Evolutionary conservation across 2,888 invertebrate species (phyloP), one percentile per base, ranked within the genome.

Genomic region (Ariolimax columbianus): DNA sequence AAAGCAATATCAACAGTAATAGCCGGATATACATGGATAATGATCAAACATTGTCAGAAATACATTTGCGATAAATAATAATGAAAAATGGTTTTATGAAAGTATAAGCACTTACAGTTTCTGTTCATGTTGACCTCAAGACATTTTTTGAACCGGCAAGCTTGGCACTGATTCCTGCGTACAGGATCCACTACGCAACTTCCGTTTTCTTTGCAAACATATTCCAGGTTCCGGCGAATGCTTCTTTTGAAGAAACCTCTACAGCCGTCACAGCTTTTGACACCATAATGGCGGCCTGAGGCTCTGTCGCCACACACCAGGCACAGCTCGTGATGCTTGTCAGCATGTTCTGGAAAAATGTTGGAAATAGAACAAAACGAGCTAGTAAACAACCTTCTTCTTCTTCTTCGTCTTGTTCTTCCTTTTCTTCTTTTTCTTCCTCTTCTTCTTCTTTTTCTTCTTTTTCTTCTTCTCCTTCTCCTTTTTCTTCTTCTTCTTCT

Each of bases 161-260:
- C 97, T 94, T 98, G 98, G 93, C 98, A 98, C 94, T 98, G 98
- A 95, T 98, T 98, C 79, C 98, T 95, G 79, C 98, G 95, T 0
- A 97, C 97, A 3, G 98, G 97, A 92, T 98, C 98, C 36, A 98
- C 98, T 6, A 98, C 95, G 92, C 98, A 98, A 0, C 96, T 95
- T 0, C 97, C 97, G 89, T 96, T 96, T 94, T 98, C 98, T 94
- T 98, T 98, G 94, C 98, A 98, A 11, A 97, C 96, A 94, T 98
- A 98, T 36, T 80, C 84, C 91, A 98, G 95, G 93, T 97, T 97
- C 90, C 98, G 91, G 93, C 98, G 95, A 90, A 98, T 97, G 92
- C 97, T 97, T 89, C 98, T 95, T 94, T 98, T 98, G 95, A 98
- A 98, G 95, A 98, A 98, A 7, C 98, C 98, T 80, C 98, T 95